A percentile compares a stretch with the other conserved stretches of the same genome.
phyloP scores from a whole-genome alignment of 2,888 invertebrate species.

The Eilema sororculum region DNA sequence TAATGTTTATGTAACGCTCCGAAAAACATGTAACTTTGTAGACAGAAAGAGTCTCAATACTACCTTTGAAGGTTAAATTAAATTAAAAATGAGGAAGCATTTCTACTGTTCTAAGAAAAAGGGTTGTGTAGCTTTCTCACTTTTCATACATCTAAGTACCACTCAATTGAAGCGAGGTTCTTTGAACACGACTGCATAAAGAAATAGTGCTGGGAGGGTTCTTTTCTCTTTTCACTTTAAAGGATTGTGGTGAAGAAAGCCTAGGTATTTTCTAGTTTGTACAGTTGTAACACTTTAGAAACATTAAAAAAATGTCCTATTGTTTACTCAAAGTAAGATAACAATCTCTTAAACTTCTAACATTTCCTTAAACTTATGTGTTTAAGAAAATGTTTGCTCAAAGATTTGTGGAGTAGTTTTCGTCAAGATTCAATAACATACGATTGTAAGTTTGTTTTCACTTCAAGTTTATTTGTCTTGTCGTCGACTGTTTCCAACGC shows the following conservation, averaged over 20 bases:
- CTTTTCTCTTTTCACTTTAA: conserved; percentile 59
- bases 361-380: not conserved
- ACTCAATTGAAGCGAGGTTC: conserved; percentile 59
- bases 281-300: conserved; percentile 55
- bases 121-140: conserved; percentile 50
- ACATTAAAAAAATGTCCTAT: conserved; percentile 30
- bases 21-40: conserved; percentile 15
- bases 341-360: not conserved
- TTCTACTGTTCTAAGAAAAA: conserved; percentile 26
- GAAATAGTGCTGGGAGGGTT: conserved; percentile 54
- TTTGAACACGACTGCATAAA: conserved; percentile 66
- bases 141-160: conserved; percentile 58
- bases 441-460: conserved; percentile 15
- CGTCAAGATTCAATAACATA: conserved; percentile 18
- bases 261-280: conserved; percentile 57
- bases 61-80: conserved; percentile 22
- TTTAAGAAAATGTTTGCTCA: conserved; percentile 25
- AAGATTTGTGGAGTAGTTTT: conserved; percentile 10
- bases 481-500: conserved; percentile 1
- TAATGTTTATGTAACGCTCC: conserved; percentile 42
- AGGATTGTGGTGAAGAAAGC: conserved; percentile 66
- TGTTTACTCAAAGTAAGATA: conserved; percentile 41
- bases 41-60: not conserved
- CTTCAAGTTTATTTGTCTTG: conserved; percentile 31
- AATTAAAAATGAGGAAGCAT: conserved; percentile 23